Conservation (phyloP, 2,797 vertebrate species). For the Selene dorsalis region DNA sequence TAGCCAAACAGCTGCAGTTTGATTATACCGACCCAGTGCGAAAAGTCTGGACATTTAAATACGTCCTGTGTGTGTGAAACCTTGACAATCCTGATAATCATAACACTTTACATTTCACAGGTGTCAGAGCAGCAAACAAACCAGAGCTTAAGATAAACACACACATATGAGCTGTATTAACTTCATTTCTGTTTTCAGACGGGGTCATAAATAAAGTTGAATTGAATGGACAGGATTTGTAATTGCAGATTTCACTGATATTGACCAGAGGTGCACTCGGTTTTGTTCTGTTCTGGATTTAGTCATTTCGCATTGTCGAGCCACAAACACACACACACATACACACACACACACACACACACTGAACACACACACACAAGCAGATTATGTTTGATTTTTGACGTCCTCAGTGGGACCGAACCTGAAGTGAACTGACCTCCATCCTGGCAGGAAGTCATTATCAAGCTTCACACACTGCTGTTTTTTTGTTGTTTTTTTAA, state of each 20-base stretch:
- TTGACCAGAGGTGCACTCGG: not conserved
- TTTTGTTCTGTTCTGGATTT: not conserved
- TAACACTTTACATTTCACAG: not conserved
- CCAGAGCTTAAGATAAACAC: not conserved
- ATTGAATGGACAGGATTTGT: not conserved
- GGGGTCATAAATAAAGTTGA: not conserved
- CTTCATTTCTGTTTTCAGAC: not conserved
- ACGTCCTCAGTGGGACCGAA: constrained; percentile 33
- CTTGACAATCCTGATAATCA: no score
- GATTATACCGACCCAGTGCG: no score
- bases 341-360: not conserved
- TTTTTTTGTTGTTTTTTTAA: no score
- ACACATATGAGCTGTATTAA: not conserved
- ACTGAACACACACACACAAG: not conserved
- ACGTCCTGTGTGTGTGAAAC: no score
- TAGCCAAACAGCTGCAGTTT: no score
- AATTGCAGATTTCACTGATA: not conserved
- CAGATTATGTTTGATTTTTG: constrained; percentile 11
- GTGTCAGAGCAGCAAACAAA: not conserved
- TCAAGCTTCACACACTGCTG: constrained; percentile 32
- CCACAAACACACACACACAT: not conserved
- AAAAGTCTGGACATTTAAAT: no score
- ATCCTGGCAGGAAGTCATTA: constrained; percentile 15
- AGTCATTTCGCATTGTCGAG: not conserved
- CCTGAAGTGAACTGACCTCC: constrained; percentile 4